Conservation (phyloP, 2,888 invertebrate species). For the Adela reaumurella region DNA sequence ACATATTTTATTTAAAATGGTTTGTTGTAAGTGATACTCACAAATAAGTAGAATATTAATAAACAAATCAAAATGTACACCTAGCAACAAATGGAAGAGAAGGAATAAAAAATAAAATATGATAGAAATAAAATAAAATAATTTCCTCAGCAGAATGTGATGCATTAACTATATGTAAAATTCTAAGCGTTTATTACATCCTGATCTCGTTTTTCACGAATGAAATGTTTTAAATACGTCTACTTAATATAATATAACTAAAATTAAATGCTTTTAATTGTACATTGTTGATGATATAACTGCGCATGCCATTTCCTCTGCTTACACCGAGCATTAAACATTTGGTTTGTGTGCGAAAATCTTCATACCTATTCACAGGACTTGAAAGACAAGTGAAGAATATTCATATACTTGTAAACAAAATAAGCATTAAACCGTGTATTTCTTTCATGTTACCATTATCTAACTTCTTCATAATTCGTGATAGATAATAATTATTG, state of each 20-base stretch:
- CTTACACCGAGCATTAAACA: no score
- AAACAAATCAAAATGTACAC: not conserved
- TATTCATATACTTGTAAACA: not conserved
- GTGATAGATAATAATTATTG: not conserved
- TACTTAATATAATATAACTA: slow-evolving; percentile 40
- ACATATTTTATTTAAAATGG: not conserved
- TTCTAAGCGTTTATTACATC: no score
- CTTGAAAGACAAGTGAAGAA: no score
- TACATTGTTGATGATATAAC: slow-evolving; percentile 30
- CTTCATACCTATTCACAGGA: no score
- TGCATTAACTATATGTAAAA: not conserved
- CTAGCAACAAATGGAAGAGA: not conserved
- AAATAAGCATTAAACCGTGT: not conserved
- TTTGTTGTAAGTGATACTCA: not conserved
- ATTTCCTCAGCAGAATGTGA: not conserved
- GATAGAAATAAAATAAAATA: not conserved
- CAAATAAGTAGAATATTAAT: not conserved
- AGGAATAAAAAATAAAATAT: not conserved
- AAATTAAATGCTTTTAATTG: slow-evolving; percentile 56
- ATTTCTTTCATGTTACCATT: not conserved
- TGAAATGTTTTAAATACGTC: not conserved
- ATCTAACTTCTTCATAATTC: not conserved
- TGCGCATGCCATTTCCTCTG: not conserved
- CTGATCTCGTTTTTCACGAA: not conserved
- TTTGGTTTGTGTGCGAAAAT: no score